A percentile compares a stretch with the other conserved stretches of the same genome.
Evolutionary conservation across 2,113 vertebrate genomes (phyloP).

Genomic region (Lamprotornis superbus): DNA sequence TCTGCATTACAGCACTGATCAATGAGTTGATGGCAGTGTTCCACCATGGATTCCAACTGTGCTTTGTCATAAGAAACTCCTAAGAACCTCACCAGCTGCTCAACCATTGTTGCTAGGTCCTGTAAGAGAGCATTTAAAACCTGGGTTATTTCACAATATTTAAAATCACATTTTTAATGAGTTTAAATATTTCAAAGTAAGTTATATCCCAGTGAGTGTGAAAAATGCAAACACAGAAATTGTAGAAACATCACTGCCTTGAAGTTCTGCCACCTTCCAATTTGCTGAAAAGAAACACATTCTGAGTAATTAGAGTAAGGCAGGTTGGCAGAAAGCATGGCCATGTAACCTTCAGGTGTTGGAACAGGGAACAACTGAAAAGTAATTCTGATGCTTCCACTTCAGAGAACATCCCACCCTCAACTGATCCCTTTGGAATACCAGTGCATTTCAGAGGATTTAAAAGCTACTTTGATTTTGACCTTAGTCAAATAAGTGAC

Average conservation of each 20-base stretch:
- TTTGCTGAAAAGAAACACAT: neutral
- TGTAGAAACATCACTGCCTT: neutral
- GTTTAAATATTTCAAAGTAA: neutral
- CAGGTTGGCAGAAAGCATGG: neutral
- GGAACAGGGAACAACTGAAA: neutral
- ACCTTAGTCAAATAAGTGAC: neutral
- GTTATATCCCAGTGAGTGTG: neutral
- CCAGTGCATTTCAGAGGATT: neutral
- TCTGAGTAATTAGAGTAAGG: neutral
- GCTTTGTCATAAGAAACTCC: constrained; percentile 93
- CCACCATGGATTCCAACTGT: constrained; percentile 89
- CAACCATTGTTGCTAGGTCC: constrained; percentile 90
- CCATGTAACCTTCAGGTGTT: neutral
- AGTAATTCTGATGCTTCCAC: neutral
- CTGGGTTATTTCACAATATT: neutral
- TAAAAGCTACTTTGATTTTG: neutral
- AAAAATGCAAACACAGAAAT: neutral
- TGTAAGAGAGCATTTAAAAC: constrained; percentile 59
- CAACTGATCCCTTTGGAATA: neutral
- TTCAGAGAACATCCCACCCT: neutral
- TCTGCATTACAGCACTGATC: constrained; percentile 96
- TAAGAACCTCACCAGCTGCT: constrained; percentile 89
- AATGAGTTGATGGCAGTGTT: constrained; percentile 94
- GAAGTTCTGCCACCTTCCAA: neutral
- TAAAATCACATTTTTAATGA: neutral